Base-by-base conservation (phyloP, 2,113 vertebrate genomes). In the Genyomyrus donnyi region DNA sequence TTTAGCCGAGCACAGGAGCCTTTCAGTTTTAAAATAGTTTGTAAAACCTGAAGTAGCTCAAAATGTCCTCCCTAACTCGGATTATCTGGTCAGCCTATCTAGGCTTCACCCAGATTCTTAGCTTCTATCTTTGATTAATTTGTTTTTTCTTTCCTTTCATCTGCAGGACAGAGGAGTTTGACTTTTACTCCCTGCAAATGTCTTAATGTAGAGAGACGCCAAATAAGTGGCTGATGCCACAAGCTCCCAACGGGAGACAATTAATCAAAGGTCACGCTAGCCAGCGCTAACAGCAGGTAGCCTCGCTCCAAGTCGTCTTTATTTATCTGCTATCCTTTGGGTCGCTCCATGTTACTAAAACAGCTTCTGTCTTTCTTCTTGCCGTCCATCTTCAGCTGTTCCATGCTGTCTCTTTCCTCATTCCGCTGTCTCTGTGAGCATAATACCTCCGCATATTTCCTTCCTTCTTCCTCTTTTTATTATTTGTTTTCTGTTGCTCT, bases 251-350 rank as follows among this genome's bases (percentile, higher is more conserved):
- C 9, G 35, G 88, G 88, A 89, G 88, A 83, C 74, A 56, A 58
- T 89, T 89, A 84, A 74, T 39, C 70, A 83, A 89, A 89, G 88
- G 88, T 89, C 88, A 84, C 6, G 2, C 77, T 70, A 24, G 19
- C 70, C 24, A 77, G 80, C 19, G 6, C 49, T 83, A 83, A 56
- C 88, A 83, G 49, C 50, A n/a, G 80, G 88, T 35, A 56, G 17
- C 74, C 4, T 31, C 24, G 48, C 46, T 39, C 24, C 80, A 27
- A 80, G 31, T 49, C 27, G 0, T 15, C 39, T 89, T 80, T 83
- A 89, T 83, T 89, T 45, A 58, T 83, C 52, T 42, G 49, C 88
- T 84, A 39, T 56, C 49, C 49, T 46, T 49, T 53, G 70, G 49
- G 31, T 35, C 39, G 3, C 50, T 56, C 27, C 35, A 74, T 52